A percentile compares a stretch with the other conserved stretches of the same genome.
These are phyloP conservation scores for Alsophila aescularia DNA, from an alignment of 2,888 invertebrate genomes.

Conservation along the genomic window DNA sequence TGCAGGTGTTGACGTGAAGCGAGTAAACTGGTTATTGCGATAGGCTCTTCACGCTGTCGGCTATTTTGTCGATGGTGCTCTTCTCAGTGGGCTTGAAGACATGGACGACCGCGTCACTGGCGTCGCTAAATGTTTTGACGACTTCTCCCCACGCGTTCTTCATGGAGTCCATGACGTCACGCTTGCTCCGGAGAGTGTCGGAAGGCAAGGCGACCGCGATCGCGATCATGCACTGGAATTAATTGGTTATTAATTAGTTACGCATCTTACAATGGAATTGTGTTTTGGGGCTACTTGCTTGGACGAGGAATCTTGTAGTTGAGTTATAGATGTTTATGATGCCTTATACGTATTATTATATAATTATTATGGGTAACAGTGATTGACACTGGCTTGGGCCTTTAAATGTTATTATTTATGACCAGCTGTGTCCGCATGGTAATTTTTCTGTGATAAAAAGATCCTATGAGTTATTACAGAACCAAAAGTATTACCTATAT, in stretches of 20 bases:
- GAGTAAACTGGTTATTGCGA: conserved; percentile 47
- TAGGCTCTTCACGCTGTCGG: conserved; percentile 62
- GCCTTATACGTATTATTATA: too few species aligned
- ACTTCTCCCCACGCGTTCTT: conserved; percentile 70
- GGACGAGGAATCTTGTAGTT: too few species aligned
- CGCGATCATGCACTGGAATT: conserved; percentile 50
- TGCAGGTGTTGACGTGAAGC: conserved; percentile 5
- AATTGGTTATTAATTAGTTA: conserved; percentile 17
- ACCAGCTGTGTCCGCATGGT: too few species aligned
- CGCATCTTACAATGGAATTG: conserved; percentile 9
- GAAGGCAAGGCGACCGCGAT: conserved; percentile 54
- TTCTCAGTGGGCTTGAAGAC: conserved; percentile 76
- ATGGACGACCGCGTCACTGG: conserved; percentile 71
- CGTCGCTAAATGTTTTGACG: conserved; percentile 65
- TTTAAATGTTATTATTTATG: too few species aligned
- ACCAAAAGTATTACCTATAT: too few species aligned
- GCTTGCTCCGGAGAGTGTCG: conserved; percentile 49
- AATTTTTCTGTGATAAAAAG: too few species aligned
- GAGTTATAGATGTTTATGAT: too few species aligned
- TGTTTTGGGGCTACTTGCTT: conserved; percentile 5
- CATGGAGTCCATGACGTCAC: conserved; percentile 73
- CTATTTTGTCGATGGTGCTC: conserved; percentile 63
- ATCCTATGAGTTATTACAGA: too few species aligned
- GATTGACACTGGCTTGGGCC: too few species aligned
- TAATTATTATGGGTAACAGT: too few species aligned